These are phyloP conservation scores for Pelobates fuscus DNA, from an alignment of 2,113 vertebrate genomes.

Conservation along the genomic window DNA sequence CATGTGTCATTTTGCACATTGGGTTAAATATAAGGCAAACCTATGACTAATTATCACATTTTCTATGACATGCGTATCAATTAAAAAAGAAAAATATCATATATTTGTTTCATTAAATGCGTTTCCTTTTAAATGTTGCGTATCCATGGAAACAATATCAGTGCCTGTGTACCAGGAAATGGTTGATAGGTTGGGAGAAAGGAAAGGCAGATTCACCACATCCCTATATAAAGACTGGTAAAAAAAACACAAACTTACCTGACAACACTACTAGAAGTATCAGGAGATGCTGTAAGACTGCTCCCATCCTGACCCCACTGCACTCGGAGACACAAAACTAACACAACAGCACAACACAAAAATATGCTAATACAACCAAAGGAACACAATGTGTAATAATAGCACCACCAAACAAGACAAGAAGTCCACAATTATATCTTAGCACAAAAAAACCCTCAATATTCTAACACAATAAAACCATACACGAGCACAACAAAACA, in stretches of 20 bases:
- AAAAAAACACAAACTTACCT: constrained; percentile 16
- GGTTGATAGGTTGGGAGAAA: constrained; percentile 9
- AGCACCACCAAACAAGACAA: too few species aligned
- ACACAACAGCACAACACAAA: constrained; percentile 1
- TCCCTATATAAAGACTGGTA: background rate
- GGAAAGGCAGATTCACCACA: background rate
- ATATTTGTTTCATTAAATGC: background rate
- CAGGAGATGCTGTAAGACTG: background rate
- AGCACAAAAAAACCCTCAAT: too few species aligned
- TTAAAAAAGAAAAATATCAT: too few species aligned
- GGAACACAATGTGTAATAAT: too few species aligned
- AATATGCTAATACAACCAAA: too few species aligned
- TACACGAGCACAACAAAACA: too few species aligned
- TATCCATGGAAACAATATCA: constrained; percentile 39
- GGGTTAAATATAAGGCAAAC: too few species aligned
- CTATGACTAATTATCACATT: too few species aligned
- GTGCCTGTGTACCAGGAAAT: constrained; percentile 34
- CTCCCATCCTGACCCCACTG: constrained; percentile 14
- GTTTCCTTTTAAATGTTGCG: background rate
- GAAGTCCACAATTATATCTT: too few species aligned
- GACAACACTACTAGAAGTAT: constrained; percentile 3
- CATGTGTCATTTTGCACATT: too few species aligned
- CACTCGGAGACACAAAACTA: constrained; percentile 7
- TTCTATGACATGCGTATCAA: too few species aligned
- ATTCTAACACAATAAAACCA: too few species aligned